phyloP scores from a whole-genome alignment of 2,797 vertebrate species.

The Austrolebias charrua region DNA sequence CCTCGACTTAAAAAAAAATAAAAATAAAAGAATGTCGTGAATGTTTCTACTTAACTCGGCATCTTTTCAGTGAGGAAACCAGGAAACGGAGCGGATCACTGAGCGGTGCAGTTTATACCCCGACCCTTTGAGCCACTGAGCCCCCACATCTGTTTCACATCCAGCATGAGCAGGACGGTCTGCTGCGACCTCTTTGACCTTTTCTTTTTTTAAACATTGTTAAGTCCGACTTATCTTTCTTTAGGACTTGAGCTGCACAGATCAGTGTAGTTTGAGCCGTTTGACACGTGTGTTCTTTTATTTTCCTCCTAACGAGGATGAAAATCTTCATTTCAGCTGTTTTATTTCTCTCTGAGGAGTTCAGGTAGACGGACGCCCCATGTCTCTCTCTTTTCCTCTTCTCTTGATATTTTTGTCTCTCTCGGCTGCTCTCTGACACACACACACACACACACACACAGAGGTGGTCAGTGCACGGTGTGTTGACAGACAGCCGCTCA shows the following conservation, averaged over 20 bases:
- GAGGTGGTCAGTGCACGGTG: conserved; percentile 62
- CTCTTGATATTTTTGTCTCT: conserved; percentile 62
- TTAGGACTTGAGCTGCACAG: no score
- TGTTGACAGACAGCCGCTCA: conserved; percentile 71
- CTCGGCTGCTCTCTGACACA: conserved; percentile 48
- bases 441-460: conserved; percentile 36
- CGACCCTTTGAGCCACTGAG: conserved; percentile 54
- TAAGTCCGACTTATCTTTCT: conserved; percentile 13
- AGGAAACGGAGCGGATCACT: conserved; percentile 36
- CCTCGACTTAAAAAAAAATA: not conserved
- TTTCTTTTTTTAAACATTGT: conserved; percentile 26
- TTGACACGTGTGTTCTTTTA: not conserved
- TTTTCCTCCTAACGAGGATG: not conserved
- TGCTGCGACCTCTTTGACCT: conserved; percentile 56
- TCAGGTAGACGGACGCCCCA: conserved; percentile 45
- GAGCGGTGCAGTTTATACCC: conserved; percentile 53
- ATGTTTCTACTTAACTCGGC: not conserved
- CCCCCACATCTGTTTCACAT: conserved; percentile 55
- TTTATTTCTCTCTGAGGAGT: conserved; percentile 13
- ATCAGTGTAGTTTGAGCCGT: conserved; percentile 12
- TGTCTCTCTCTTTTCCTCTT: conserved; percentile 25
- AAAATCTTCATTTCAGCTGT: conserved; percentile 6
- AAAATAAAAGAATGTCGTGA: not conserved
- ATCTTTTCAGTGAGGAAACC: conserved; percentile 26
- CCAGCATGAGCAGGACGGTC: conserved; percentile 49